Evolutionary conservation across 35 echinoderm and acorn worm species (phyloP), one percentile per base, ranked within the genome.

Genomic region (Nesometra sesokonis): DNA sequence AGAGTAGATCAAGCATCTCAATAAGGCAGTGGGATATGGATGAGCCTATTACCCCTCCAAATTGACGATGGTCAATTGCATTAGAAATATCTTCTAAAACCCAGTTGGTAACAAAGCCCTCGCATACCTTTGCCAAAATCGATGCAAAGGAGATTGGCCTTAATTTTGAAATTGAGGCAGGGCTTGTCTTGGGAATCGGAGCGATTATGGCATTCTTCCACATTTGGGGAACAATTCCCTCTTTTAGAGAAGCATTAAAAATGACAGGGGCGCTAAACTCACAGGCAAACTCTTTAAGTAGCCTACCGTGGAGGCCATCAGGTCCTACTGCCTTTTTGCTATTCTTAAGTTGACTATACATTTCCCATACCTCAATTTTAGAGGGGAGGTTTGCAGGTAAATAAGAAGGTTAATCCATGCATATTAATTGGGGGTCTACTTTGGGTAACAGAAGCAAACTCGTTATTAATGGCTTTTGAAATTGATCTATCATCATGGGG

Each of bases 91-190:
- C 80, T 3, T 77, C 37, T 15, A 46, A 46, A 0, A 67, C 47
- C 80, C 88, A 89, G 29, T 84, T 84, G 35, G 79, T n/a, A 29
- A 89, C 81, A 36, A 89, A 89, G 23, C 81, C 32, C 67, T 89
- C 88, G 13, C 37, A 82, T 27, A 89, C 81, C 57, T 89, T 89
- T 13, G 88, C 80, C 19, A 83, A 21, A 35, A 46, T 80, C 17
- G 79, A 13, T 34, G 80, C 84, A 47, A 84, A 76, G 77, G 81
- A 89, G 29, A 57, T 89, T 77, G 40, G n/a, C n/a, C 39, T 32
- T 46, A 88, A 17, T 0, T 37, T 31, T n/a, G n/a, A n/a, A n/a
- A n/a, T n/a, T n/a, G n/a, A n/a, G 0, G 77, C 46, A 13, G 87
- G 87, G 9, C 17, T 83, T 35, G 47, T 52, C 35, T 89, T 89